Percentiles rank a stretch among this genome's conserved stretches.
Conservation (phyloP, 1,140 invertebrate genomes). For the Maniola jurtina region DNA sequence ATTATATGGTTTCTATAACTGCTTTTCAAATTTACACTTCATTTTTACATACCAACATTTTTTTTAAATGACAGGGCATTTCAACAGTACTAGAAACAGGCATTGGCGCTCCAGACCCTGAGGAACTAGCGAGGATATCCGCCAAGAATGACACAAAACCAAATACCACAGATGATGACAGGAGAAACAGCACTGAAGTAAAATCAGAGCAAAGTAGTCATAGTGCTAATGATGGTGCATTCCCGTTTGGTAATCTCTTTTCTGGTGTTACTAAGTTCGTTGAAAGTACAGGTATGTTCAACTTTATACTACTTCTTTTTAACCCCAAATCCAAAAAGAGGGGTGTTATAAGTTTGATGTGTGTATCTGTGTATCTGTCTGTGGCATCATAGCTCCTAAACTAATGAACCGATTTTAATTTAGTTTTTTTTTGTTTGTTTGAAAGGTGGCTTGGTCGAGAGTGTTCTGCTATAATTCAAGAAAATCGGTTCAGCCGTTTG, state of each 20-base stretch:
- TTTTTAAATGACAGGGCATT: slow-evolving; percentile 58
- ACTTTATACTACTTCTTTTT: background rate
- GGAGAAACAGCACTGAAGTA: slow-evolving; percentile 21
- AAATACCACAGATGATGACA: slow-evolving; percentile 30
- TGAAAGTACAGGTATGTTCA: slow-evolving; percentile 80
- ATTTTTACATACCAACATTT: background rate
- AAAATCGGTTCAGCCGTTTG: too few relatives aligned
- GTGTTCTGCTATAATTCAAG: too few relatives aligned
- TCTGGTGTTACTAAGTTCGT: slow-evolving; percentile 85
- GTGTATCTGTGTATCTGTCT: too few relatives aligned
- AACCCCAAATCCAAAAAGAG: too few relatives aligned
- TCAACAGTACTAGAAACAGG: slow-evolving; percentile 86
- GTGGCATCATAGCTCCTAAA: too few relatives aligned
- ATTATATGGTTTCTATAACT: too few relatives aligned
- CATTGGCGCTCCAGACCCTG: slow-evolving; percentile 88
- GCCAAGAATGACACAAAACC: slow-evolving; percentile 39
- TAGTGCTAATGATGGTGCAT: slow-evolving; percentile 50
- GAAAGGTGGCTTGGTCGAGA: too few relatives aligned
- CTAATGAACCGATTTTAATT: too few relatives aligned
- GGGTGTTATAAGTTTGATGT: background rate
- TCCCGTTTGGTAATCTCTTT: slow-evolving; percentile 82
- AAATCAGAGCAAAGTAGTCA: slow-evolving; percentile 19
- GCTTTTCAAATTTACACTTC: too few relatives aligned
- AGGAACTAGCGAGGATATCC: slow-evolving; percentile 82
- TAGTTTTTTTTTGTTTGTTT: too few relatives aligned